These are phyloP conservation scores for Scophthalmus maximus DNA, from an alignment of 2,113 vertebrate species.

Conservation along the genomic window DNA sequence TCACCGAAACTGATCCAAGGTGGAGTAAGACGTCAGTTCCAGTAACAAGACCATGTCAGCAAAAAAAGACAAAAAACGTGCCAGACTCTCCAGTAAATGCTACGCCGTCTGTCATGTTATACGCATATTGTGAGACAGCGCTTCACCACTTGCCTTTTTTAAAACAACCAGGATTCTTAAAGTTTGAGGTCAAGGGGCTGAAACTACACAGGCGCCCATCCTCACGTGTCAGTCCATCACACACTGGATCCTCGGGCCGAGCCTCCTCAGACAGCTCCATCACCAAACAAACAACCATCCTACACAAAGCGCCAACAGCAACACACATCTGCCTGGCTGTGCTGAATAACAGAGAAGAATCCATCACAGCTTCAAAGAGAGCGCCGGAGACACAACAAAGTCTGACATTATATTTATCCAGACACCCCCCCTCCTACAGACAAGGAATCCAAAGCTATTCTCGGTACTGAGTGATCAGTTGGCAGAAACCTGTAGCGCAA, in stretches of 20 bases:
- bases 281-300: conserved; percentile 66
- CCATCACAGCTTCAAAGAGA: conserved; percentile 61
- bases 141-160: conserved; percentile 26
- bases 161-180: conserved; percentile 34
- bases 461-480: conserved; percentile 30
- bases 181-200: conserved; percentile 47
- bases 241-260: conserved; percentile 11
- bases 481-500: neutral
- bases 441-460: conserved; percentile 49
- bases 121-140: conserved; percentile 7
- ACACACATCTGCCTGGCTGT: conserved; percentile 58
- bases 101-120: neutral
- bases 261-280: conserved; percentile 50
- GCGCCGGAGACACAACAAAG: conserved; percentile 57
- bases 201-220: conserved; percentile 56
- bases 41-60: neutral
- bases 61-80: neutral
- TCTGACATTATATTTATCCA: conserved; percentile 57
- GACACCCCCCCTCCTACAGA: conserved; percentile 35
- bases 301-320: conserved; percentile 50
- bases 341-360: conserved; percentile 34
- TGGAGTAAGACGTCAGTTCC: too few species aligned
- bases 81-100: neutral
- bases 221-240: conserved; percentile 36
- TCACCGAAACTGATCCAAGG: too few species aligned